These are phyloP conservation scores for Callithrix jacchus DNA, from an alignment of 2,113 vertebrate genomes.

Conservation along the genomic window DNA sequence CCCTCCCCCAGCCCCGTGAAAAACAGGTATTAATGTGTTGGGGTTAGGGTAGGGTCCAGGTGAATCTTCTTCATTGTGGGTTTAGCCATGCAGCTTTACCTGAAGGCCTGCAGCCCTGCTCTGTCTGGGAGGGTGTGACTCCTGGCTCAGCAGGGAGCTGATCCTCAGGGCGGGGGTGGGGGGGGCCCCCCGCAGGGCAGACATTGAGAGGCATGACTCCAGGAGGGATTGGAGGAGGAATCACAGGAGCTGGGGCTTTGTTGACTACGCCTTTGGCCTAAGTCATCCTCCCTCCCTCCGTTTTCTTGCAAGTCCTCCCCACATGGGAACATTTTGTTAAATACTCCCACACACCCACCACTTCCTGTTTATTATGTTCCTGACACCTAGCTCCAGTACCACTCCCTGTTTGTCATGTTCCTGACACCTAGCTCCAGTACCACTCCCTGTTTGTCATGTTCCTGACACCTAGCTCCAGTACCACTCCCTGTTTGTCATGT, in stretches of 20 bases:
- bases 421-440: neutral
- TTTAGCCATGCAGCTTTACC: neutral
- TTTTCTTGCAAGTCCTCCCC: neutral
- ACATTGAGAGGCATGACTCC: neutral
- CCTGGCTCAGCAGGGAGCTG: neutral
- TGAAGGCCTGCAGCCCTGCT: neutral
- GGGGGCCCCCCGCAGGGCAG: too few species aligned
- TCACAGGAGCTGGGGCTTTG: neutral
- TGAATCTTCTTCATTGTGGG: rapidly evolving
- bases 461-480: neutral
- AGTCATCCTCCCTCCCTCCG: neutral
- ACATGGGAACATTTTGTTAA: neutral
- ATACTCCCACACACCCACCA: neutral
- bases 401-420: neutral
- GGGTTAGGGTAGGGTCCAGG: neutral
- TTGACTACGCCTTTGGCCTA: neutral
- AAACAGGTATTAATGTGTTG: neutral
- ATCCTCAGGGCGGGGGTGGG: neutral
- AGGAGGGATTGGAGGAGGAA: neutral
- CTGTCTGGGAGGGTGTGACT: neutral
- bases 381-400: neutral
- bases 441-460: neutral
- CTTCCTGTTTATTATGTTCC: neutral
- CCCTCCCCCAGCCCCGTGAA: neutral
- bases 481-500: rapidly evolving